These are phyloP conservation scores for Tachysurus vachellii DNA, from an alignment of 2,113 vertebrate species.

Conservation along the genomic window DNA sequence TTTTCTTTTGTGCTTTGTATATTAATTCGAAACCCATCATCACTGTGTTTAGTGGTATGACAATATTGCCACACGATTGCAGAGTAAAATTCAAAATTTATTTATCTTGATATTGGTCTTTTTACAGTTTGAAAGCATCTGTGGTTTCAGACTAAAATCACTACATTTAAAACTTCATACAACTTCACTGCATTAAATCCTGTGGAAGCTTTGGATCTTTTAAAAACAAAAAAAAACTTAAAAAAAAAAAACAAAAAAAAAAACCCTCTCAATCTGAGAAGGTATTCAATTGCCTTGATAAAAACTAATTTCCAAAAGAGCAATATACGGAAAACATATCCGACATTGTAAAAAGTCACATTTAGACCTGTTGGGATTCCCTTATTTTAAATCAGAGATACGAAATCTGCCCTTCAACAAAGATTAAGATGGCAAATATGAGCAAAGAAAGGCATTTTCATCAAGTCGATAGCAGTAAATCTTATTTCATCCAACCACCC, in stretches of 20 bases:
- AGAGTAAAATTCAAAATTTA: conserved; percentile 71
- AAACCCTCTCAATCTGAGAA: conserved; percentile 44
- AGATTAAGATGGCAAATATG: conserved; percentile 28
- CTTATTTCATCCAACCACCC: conserved; percentile 31
- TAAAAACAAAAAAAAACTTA: conserved; percentile 37
- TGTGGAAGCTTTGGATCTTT: conserved; percentile 58
- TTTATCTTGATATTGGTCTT: conserved; percentile 64
- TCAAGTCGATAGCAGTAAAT: conserved; percentile 17
- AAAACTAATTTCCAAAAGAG: conserved; percentile 43
- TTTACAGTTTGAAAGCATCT: conserved; percentile 63
- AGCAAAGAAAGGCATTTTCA: conserved; percentile 35
- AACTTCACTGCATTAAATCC: conserved; percentile 73
- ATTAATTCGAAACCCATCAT: background rate
- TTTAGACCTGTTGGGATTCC: conserved; percentile 65
- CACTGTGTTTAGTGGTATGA: background rate
- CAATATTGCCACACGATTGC: conserved; percentile 23
- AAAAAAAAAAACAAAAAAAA: conserved; percentile 43
- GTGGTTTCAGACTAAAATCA: conserved; percentile 56
- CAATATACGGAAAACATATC: conserved; percentile 36
- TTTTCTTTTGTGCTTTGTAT: background rate
- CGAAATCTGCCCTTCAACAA: conserved; percentile 2
- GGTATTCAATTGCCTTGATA: conserved; percentile 11
- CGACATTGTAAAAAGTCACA: conserved; percentile 64
- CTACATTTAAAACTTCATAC: conserved; percentile 68
- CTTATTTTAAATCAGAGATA: conserved; percentile 60